phyloP scores from a whole-genome alignment of 53 echinoderm and acorn worm species.

The Arbacia lixula region DNA sequence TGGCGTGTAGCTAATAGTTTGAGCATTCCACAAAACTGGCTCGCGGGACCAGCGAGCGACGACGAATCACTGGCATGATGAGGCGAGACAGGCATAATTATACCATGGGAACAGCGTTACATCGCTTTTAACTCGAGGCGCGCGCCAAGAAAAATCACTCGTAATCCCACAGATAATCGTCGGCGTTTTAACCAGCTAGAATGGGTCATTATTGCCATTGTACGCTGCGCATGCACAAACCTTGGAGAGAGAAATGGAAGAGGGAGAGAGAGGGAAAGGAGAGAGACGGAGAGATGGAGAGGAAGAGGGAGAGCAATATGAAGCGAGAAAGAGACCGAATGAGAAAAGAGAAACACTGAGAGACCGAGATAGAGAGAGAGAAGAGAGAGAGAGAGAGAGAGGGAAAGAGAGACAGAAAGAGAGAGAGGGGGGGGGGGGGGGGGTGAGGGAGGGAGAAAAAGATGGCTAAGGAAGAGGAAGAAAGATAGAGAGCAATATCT shows the following conservation, averaged over 20 bases:
- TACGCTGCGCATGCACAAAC: slow-evolving; percentile 22
- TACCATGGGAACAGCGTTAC: slow-evolving; percentile 36
- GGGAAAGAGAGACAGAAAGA: too few species aligned
- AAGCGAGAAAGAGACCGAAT: too few species aligned
- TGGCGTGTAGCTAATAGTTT: slow-evolving; percentile 56
- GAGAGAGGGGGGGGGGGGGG: too few species aligned
- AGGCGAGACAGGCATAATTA: slow-evolving; percentile 57
- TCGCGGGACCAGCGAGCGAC: slow-evolving; percentile 47
- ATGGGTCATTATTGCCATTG: background rate
- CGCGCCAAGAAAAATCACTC: slow-evolving; percentile 29
- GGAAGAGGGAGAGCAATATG: too few species aligned
- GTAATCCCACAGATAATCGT: slow-evolving; percentile 42
- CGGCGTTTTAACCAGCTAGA: slow-evolving; percentile 24
- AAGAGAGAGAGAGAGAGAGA: too few species aligned
- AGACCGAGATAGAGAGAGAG: too few species aligned
- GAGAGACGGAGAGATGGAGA: too few species aligned
- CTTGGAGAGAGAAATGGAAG: too few species aligned
- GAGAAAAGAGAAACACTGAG: too few species aligned
- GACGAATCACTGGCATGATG: slow-evolving; percentile 52
- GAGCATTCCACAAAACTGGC: slow-evolving; percentile 55
- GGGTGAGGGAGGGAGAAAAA: too few species aligned
- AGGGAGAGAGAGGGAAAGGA: too few species aligned
- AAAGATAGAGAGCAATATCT: slow-evolving; percentile 32
- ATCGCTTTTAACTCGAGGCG: background rate
- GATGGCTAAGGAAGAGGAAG: too few species aligned